A percentile compares a stretch with the other conserved stretches of the same genome.
These are phyloP conservation scores for Eurytoma californica DNA, from an alignment of 2,888 invertebrate genomes.

Conservation along the genomic window DNA sequence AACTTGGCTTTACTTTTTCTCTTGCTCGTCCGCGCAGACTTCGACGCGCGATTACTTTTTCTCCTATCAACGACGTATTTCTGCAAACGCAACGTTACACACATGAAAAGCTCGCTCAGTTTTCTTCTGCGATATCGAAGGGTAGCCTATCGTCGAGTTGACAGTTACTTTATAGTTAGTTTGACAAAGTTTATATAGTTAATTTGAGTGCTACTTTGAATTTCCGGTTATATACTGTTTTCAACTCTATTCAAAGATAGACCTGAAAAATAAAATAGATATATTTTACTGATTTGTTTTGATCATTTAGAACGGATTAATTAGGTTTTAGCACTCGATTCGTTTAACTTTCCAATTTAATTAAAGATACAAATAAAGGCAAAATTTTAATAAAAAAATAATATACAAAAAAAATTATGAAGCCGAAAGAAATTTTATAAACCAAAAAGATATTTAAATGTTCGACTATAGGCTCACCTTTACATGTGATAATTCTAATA, in stretches of 20 bases:
- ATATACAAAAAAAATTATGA: conserved; percentile 2
- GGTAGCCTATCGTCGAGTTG: conserved; percentile 38
- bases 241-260: too few species aligned
- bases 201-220: neutral
- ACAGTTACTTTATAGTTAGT: too few species aligned
- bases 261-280: too few species aligned
- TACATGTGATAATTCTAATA: conserved; percentile 18
- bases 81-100: conserved; percentile 43
- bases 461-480: conserved; percentile 48
- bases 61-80: conserved; percentile 18
- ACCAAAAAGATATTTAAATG: conserved; percentile 5
- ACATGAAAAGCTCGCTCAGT: conserved; percentile 30
- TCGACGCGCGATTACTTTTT: neutral
- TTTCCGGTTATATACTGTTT: too few species aligned
- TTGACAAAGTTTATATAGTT: neutral
- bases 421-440: neutral
- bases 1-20: too few species aligned
- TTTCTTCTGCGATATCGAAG: conserved; percentile 5
- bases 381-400: conserved; percentile 4
- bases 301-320: too few species aligned
- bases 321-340: too few species aligned
- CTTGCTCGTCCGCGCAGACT: too few species aligned
- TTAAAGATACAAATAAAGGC: neutral
- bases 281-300: too few species aligned
- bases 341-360: too few species aligned